These are phyloP conservation scores for Dufourea novaeangliae DNA, from an alignment of 1,140 invertebrate species.

Conservation along the genomic window DNA sequence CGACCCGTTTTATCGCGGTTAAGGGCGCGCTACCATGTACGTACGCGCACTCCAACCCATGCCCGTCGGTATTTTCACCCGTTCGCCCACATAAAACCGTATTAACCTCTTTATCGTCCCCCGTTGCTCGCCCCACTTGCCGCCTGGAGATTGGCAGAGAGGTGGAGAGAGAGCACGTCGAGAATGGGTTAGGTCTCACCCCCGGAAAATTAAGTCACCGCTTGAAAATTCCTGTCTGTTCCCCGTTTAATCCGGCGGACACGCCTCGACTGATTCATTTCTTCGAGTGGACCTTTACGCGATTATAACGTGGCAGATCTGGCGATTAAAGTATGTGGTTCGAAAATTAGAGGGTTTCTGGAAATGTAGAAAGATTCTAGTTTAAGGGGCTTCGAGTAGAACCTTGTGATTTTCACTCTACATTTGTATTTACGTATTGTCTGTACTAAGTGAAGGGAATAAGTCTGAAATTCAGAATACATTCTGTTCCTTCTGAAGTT, in stretches of 20 bases:
- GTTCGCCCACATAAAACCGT: conserved; percentile 38
- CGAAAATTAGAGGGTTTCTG: too few relatives aligned
- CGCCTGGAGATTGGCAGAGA: not conserved
- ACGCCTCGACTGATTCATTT: conserved; percentile 12
- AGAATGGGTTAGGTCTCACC: not conserved
- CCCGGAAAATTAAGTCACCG: conserved; percentile 9
- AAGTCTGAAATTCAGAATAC: too few relatives aligned
- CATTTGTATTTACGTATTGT: too few relatives aligned
- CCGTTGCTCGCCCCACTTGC: conserved; percentile 1
- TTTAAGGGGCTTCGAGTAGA: too few relatives aligned
- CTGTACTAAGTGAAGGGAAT: too few relatives aligned
- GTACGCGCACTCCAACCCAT: too few relatives aligned
- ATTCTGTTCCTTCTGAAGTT: too few relatives aligned
- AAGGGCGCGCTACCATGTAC: conserved; percentile 15
- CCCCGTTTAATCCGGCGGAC: not conserved
- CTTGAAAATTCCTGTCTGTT: conserved; percentile 4
- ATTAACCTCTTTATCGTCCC: conserved; percentile 47
- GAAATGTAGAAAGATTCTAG: too few relatives aligned
- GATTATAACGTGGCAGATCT: not conserved
- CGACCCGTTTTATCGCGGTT: conserved; percentile 48
- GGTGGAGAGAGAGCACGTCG: not conserved
- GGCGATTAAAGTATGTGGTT: too few relatives aligned
- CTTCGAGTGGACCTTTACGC: not conserved
- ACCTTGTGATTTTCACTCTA: too few relatives aligned
- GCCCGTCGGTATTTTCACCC: conserved; percentile 42